These are phyloP conservation scores for Helicoverpa assulta DNA, from an alignment of 2,888 invertebrate species.

Conservation along the genomic window DNA sequence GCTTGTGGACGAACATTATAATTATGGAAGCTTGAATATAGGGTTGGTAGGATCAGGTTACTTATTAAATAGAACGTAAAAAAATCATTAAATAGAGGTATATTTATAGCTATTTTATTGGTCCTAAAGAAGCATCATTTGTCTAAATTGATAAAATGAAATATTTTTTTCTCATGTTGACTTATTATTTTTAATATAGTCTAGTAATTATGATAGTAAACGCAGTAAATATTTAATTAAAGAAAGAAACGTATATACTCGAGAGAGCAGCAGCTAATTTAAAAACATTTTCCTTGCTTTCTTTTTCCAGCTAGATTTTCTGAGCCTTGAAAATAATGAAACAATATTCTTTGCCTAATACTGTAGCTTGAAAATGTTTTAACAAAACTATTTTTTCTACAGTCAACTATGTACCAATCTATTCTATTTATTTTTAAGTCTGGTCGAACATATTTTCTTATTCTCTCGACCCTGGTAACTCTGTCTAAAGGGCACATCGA, in stretches of 20 bases:
- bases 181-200: no score
- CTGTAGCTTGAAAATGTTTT: background rate
- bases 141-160: no score
- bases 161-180: no score
- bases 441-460: constrained; percentile 44
- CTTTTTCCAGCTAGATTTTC: background rate
- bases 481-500: constrained; percentile 57
- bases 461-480: constrained; percentile 52
- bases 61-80: background rate
- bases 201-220: no score
- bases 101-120: background rate
- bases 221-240: no score
- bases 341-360: background rate
- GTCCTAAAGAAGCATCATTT: no score
- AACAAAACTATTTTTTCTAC: constrained; percentile 23
- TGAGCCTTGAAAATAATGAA: constrained; percentile 1
- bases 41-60: constrained; percentile 44
- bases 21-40: constrained; percentile 65
- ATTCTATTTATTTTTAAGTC: constrained; percentile 36
- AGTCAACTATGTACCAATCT: constrained; percentile 9
- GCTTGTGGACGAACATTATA: constrained; percentile 65
- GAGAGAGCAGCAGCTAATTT: no score
- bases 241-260: no score
- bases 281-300: background rate
- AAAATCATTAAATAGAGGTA: no score